phyloP scores from a whole-genome alignment of 1,140 invertebrate genomes.

The Ceratitis capitata region DNA sequence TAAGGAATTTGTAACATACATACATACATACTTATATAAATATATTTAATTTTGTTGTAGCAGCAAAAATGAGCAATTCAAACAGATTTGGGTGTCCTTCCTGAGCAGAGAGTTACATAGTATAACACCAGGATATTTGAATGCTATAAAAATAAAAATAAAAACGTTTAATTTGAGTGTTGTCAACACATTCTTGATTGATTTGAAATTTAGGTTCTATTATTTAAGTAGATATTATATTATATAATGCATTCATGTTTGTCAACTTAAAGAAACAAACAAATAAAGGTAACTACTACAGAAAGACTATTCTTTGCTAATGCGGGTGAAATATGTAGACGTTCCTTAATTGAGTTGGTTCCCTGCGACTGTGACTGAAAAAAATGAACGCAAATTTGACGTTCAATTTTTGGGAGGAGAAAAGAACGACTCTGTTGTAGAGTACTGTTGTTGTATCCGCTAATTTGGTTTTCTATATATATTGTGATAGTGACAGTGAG shows the following conservation, averaged over 20 bases:
- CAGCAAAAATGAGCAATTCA: background rate
- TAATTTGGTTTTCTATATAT: too few relatives aligned
- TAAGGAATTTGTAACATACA: constrained; percentile 31
- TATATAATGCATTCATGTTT: constrained; percentile 34
- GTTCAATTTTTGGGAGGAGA: too few relatives aligned
- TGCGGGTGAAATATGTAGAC: too few relatives aligned
- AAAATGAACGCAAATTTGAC: too few relatives aligned
- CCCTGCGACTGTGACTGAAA: too few relatives aligned
- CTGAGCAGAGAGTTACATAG: background rate
- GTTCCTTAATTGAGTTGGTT: too few relatives aligned
- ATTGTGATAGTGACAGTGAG: too few relatives aligned
- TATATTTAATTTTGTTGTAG: background rate
- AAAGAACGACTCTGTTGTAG: too few relatives aligned
- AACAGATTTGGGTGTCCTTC: background rate
- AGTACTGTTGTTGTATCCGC: too few relatives aligned
- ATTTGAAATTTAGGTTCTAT: constrained; percentile 38
- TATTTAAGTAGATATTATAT: constrained; percentile 34
- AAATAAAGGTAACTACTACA: constrained; percentile 26
- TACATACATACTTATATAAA: background rate
- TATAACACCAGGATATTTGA: constrained; percentile 4
- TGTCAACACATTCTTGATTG: constrained; percentile 25
- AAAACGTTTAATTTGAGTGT: background rate
- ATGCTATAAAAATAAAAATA: background rate
- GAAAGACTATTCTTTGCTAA: background rate
- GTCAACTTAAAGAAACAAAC: constrained; percentile 32